Percentiles rank a stretch among this genome's conserved stretches.
These are phyloP conservation scores for Polypterus senegalus DNA, from an alignment of 2,113 vertebrate species.

Conservation along the genomic window DNA sequence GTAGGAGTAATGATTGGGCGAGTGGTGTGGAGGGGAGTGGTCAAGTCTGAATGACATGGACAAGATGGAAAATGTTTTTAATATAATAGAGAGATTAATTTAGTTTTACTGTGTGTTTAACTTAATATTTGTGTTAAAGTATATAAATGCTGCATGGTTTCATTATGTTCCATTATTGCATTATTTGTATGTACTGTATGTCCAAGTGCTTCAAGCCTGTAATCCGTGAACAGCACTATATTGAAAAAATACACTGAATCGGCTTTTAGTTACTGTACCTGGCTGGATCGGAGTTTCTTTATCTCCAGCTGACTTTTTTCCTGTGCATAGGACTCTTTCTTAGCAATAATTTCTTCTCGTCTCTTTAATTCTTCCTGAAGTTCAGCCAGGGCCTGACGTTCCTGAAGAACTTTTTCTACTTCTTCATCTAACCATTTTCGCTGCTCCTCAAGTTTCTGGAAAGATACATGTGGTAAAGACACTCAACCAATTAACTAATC, in stretches of 20 bases:
- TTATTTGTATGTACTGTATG: not conserved
- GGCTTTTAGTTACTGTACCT: constrained; percentile 41
- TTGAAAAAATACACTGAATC: not conserved
- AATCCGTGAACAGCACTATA: not conserved
- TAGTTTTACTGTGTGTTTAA: too few relatives aligned
- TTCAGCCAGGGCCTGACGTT: constrained; percentile 54
- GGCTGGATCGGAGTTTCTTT: constrained; percentile 70
- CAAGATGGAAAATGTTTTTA: too few relatives aligned
- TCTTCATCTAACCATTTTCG: constrained; percentile 72
- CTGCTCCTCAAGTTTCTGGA: constrained; percentile 42
- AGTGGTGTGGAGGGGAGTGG: too few relatives aligned
- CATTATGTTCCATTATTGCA: not conserved
- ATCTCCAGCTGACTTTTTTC: constrained; percentile 65
- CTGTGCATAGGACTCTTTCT: constrained; percentile 58
- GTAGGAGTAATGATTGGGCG: too few relatives aligned
- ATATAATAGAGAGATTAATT: too few relatives aligned
- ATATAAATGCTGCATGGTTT: not conserved
- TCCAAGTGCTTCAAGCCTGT: not conserved
- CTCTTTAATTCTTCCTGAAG: constrained; percentile 70
- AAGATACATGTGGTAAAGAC: too few relatives aligned
- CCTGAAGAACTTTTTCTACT: constrained; percentile 65
- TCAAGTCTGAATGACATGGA: too few relatives aligned
- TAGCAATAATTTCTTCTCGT: constrained; percentile 61
- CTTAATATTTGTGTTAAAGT: too few relatives aligned
- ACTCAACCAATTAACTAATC: not conserved